A percentile compares a stretch with the other conserved stretches of the same genome.
These are phyloP conservation scores for Minunthozetes semirufus DNA, from an alignment of 2,888 invertebrate species.

Conservation along the genomic window DNA sequence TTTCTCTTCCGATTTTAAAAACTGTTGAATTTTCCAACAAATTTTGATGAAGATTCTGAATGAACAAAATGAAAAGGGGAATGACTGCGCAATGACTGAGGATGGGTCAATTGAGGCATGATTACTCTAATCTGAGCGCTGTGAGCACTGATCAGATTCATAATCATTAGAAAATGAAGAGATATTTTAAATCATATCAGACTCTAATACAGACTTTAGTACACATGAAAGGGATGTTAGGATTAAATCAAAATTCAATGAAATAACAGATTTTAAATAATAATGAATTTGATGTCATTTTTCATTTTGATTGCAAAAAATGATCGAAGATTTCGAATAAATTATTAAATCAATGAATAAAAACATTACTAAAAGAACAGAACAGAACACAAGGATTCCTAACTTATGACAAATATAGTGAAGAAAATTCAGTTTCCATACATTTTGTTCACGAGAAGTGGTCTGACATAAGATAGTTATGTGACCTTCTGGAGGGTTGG, in stretches of 20 bases:
- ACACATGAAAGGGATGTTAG: background rate
- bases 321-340: conserved; percentile 6
- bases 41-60: no score
- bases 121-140: no score
- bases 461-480: conserved; percentile 1
- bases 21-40: no score
- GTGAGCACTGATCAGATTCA: no score
- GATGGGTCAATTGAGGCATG: no score
- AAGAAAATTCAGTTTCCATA: conserved; percentile 2
- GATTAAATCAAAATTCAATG: background rate
- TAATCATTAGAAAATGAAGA: no score
- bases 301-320: background rate
- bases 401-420: conserved; percentile 4
- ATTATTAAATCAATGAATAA: conserved; percentile 10
- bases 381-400: background rate
- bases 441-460: background rate
- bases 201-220: background rate
- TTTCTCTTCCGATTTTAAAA: no score
- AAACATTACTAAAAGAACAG: background rate
- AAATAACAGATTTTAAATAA: background rate
- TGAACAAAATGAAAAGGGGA: no score
- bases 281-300: conserved; percentile 11
- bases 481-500: conserved; percentile 10
- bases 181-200: no score
- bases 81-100: no score